Conservation (phyloP, 2,888 invertebrate species). For the Endomychus coccineus region DNA sequence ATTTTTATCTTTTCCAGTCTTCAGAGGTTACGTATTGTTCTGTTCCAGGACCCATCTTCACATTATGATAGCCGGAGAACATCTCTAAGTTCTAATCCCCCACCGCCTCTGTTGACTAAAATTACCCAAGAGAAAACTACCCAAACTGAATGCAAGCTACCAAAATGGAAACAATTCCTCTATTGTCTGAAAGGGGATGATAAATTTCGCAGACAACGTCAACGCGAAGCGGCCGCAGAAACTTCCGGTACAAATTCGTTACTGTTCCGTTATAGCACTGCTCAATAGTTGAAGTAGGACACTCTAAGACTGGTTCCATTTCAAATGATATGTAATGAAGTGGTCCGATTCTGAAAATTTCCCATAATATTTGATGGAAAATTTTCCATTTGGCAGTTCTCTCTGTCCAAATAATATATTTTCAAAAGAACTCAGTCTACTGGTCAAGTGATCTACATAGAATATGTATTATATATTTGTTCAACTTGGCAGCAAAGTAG, state of each 20-base stretch:
- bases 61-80: constrained; percentile 23
- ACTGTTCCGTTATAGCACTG: not conserved
- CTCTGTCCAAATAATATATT: too few relatives aligned
- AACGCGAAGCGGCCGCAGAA: constrained; percentile 63
- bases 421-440: too few relatives aligned
- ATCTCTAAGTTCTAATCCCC: constrained; percentile 23
- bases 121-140: constrained; percentile 66
- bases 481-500: too few relatives aligned
- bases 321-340: not conserved
- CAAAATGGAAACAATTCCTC: constrained; percentile 71
- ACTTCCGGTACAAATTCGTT: constrained; percentile 14
- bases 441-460: too few relatives aligned
- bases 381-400: too few relatives aligned
- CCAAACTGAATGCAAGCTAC: constrained; percentile 68
- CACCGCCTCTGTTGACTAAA: constrained; percentile 9
- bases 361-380: too few relatives aligned
- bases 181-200: constrained; percentile 76
- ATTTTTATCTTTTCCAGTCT: too few relatives aligned
- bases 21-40: not conserved
- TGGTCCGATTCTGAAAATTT: not conserved
- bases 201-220: constrained; percentile 63
- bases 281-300: not conserved
- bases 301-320: not conserved
- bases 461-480: too few relatives aligned
- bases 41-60: constrained; percentile 39